These are phyloP conservation scores for Crypturellus tataupa DNA, from an alignment of 2,797 vertebrate genomes.

Conservation along the genomic window DNA sequence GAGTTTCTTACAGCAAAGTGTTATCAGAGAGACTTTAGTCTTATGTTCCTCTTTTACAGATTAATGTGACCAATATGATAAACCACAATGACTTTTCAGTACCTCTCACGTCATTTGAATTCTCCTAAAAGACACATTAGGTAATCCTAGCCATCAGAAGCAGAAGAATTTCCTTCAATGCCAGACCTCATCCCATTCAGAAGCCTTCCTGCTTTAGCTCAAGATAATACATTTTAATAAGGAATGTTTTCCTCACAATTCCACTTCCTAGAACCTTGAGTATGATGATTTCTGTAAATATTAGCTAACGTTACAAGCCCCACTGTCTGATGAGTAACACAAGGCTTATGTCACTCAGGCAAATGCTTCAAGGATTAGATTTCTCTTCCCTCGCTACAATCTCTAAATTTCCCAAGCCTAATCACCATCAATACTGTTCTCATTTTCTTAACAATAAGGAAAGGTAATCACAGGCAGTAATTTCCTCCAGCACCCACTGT, in stretches of 20 bases:
- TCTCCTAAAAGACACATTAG: not conserved
- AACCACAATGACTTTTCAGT: not conserved
- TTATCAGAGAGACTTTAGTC: not conserved
- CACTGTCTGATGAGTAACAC: not conserved
- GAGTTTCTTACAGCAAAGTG: not conserved
- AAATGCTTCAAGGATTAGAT: not conserved
- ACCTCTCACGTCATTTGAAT: not conserved
- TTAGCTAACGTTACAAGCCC: not conserved
- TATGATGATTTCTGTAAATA: not conserved
- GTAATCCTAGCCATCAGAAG: not conserved
- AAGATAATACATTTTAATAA: not conserved
- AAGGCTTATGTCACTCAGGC: not conserved
- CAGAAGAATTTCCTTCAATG: not conserved
- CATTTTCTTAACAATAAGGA: not conserved
- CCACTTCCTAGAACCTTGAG: not conserved
- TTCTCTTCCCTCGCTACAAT: not conserved
- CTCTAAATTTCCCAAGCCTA: not conserved
- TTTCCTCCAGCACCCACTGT: not conserved
- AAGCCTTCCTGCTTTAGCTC: not conserved
- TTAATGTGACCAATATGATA: not conserved
- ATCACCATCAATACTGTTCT: not conserved
- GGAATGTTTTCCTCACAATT: not conserved
- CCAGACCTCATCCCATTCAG: not conserved
- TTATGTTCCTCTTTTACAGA: not conserved
- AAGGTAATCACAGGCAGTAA: not conserved